Evolutionary conservation across 2,888 invertebrate species (phyloP).

Genomic region (Parnassius glacialis): DNA sequence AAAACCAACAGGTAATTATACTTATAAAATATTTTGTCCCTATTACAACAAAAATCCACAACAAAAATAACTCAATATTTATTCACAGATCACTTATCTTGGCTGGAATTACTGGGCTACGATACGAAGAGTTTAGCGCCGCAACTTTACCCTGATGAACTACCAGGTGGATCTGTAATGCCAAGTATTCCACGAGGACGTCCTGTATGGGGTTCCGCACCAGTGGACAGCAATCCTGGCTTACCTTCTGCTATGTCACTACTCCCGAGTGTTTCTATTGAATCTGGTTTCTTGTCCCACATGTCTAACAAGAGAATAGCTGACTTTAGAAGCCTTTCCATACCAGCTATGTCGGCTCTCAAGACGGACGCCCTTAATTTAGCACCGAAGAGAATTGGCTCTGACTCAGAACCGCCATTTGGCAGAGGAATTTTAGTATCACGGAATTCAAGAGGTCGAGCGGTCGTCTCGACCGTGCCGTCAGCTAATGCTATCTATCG

Average conservation of each 20-base stretch:
- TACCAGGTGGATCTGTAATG: constrained; percentile 84
- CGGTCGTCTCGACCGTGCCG: constrained; percentile 92
- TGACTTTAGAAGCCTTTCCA: constrained; percentile 87
- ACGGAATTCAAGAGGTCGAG: constrained; percentile 87
- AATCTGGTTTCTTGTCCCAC: constrained; percentile 92
- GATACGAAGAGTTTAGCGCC: constrained; percentile 92
- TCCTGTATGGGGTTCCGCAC: constrained; percentile 79
- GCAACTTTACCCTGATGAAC: constrained; percentile 87
- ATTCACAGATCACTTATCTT: constrained; percentile 88
- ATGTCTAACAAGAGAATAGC: constrained; percentile 89
- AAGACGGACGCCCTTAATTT: constrained; percentile 89
- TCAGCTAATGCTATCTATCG: constrained; percentile 94
- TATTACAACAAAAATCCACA: no score
- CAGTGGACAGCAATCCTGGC: constrained; percentile 74
- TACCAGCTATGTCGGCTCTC: constrained; percentile 89
- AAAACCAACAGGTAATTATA: constrained; percentile 84
- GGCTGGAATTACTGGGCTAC: constrained; percentile 92
- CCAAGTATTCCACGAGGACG: constrained; percentile 82
- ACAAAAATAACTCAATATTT: neutral
- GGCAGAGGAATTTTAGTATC: constrained; percentile 93
- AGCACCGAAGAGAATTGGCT: constrained; percentile 87
- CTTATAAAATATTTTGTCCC: neutral
- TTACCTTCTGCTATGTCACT: constrained; percentile 83
- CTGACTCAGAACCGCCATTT: constrained; percentile 93
- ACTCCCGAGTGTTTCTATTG: constrained; percentile 86